phyloP scores from a whole-genome alignment of 1,140 invertebrate species.

The Drosophila tropicalis region DNA sequence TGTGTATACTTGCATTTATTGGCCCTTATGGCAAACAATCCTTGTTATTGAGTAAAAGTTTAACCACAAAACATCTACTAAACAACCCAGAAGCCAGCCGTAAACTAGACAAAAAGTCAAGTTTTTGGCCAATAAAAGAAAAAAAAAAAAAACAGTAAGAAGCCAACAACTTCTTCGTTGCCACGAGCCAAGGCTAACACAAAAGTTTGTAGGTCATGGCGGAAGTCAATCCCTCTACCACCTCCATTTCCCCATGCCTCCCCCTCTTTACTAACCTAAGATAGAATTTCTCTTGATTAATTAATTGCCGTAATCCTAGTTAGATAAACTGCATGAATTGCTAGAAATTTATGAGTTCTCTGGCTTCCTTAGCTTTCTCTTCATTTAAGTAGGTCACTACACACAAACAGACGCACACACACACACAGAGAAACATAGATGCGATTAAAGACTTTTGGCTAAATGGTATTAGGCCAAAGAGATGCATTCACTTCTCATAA shows the following conservation, averaged over 20 bases:
- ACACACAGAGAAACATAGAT: constrained; percentile 29
- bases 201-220: constrained; percentile 29
- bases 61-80: constrained; percentile 46
- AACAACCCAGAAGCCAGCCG: constrained; percentile 25
- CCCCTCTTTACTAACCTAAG: not conserved
- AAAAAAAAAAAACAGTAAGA: constrained; percentile 24
- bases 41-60: constrained; percentile 28
- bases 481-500: constrained; percentile 21
- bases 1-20: not conserved
- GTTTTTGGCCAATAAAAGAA: constrained; percentile 34
- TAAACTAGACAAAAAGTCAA: constrained; percentile 44
- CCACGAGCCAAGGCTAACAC: constrained; percentile 42
- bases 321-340: constrained; percentile 70
- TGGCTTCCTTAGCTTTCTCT: not conserved
- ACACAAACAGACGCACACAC: not conserved
- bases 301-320: constrained; percentile 69
- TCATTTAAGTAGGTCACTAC: constrained; percentile 47
- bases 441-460: constrained; percentile 59
- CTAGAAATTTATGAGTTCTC: constrained; percentile 50
- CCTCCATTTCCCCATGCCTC: not conserved
- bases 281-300: constrained; percentile 59
- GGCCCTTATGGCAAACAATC: not conserved
- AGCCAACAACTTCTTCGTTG: constrained; percentile 15
- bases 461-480: constrained; percentile 25
- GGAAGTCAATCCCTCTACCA: constrained; percentile 14